Evolutionary conservation across 2,797 vertebrate species (phyloP).

Genomic region (Argyrosomus regius): DNA sequence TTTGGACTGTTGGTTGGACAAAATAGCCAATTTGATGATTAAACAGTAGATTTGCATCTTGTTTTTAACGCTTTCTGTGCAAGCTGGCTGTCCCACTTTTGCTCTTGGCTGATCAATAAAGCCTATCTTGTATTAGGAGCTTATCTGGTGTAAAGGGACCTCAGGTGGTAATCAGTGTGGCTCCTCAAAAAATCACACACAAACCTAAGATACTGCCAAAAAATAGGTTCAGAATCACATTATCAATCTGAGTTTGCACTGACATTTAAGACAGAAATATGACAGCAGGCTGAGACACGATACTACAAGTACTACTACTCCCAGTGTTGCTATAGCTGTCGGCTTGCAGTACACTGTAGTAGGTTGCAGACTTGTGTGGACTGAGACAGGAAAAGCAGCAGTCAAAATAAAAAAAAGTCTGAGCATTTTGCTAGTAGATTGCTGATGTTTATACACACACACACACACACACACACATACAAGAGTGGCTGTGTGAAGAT

Average conservation of each 20-base stretch:
- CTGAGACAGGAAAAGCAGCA: constrained; percentile 27
- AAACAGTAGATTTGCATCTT: background rate
- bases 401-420: constrained; percentile 43
- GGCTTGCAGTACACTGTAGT: constrained; percentile 1
- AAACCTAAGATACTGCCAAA: background rate
- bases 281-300: background rate
- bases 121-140: background rate
- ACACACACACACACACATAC: constrained; percentile 26
- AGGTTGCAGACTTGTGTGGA: constrained; percentile 20
- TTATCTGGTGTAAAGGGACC: background rate
- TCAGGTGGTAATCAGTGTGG: background rate
- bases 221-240: background rate
- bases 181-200: background rate
- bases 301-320: background rate
- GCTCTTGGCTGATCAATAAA: background rate
- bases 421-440: constrained; percentile 30
- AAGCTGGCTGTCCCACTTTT: background rate
- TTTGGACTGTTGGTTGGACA: background rate
- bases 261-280: background rate
- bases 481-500: constrained; percentile 46
- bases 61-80: background rate
- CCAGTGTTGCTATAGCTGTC: background rate
- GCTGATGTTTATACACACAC: constrained; percentile 33
- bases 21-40: background rate
- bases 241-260: background rate